These are phyloP conservation scores for Amphibalanus amphitrite DNA, from an alignment of 1,140 invertebrate genomes.

Conservation along the genomic window DNA sequence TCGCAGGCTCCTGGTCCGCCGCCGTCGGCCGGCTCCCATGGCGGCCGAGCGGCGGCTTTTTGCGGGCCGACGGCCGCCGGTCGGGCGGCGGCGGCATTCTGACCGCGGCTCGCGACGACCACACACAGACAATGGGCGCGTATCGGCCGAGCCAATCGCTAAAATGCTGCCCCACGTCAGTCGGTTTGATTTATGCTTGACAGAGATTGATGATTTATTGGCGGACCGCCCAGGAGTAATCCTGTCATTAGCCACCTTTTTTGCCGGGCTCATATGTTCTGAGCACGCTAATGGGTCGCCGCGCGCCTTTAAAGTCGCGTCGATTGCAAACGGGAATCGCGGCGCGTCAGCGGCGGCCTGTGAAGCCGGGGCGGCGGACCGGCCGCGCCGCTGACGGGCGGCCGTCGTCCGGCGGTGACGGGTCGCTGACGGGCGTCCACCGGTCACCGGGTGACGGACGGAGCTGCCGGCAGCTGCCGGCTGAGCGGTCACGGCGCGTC, in stretches of 20 bases:
- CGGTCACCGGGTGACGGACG: too few species aligned
- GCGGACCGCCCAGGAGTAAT: not conserved
- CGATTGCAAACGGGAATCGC: not conserved
- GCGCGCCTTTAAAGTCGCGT: not conserved
- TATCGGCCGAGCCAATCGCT: not conserved
- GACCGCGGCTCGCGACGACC: not conserved
- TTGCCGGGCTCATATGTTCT: not conserved
- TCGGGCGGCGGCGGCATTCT: not conserved
- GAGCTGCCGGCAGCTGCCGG: too few species aligned
- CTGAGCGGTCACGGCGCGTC: too few species aligned
- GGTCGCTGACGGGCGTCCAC: too few species aligned
- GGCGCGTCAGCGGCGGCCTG: too few species aligned
- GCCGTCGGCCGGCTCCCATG: not conserved
- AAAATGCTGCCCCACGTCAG: conserved; percentile 1
- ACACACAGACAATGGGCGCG: not conserved
- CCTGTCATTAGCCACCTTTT: not conserved
- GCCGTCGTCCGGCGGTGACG: too few species aligned
- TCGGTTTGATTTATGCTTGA: not conserved
- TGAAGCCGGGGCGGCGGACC: too few species aligned
- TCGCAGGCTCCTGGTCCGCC: too few species aligned
- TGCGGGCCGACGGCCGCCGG: not conserved
- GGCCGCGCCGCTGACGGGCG: too few species aligned
- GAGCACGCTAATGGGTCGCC: not conserved
- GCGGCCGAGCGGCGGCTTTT: not conserved
- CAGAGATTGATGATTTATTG: not conserved